These are phyloP conservation scores for Bombus difficillimus DNA, from an alignment of 1,140 invertebrate species.

Conservation along the genomic window DNA sequence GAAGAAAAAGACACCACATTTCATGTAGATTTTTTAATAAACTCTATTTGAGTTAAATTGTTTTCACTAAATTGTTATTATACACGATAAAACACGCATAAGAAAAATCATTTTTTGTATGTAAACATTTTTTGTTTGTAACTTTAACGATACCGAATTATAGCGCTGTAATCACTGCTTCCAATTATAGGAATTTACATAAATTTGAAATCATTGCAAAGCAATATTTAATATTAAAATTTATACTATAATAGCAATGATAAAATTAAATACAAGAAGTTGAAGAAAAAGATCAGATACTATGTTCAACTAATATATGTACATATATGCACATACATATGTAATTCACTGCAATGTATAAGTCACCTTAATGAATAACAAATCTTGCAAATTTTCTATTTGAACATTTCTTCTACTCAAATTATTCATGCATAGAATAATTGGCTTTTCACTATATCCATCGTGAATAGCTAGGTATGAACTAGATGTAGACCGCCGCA, in stretches of 20 bases:
- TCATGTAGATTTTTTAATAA: neutral
- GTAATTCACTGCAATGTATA: neutral
- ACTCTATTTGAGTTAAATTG: neutral
- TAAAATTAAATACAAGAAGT: neutral
- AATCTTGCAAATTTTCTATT: neutral
- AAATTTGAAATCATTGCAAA: constrained; percentile 11
- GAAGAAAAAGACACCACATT: neutral
- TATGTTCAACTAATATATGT: neutral
- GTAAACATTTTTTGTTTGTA: neutral
- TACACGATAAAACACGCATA: neutral
- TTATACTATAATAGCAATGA: neutral
- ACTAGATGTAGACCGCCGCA: constrained; percentile 20
- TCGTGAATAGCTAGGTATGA: constrained; percentile 26
- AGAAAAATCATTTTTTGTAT: neutral
- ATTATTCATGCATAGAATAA: constrained; percentile 46
- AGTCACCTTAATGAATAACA: neutral
- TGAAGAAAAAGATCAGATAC: neutral
- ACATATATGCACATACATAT: neutral
- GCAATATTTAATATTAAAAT: neutral
- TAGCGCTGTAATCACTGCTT: neutral
- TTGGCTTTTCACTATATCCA: constrained; percentile 45
- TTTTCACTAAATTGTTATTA: neutral
- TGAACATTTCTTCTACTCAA: constrained; percentile 37
- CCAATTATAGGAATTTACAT: neutral
- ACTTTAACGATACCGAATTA: neutral